phyloP scores from a whole-genome alignment of 2,888 invertebrate species.

The Noctua janthe region DNA sequence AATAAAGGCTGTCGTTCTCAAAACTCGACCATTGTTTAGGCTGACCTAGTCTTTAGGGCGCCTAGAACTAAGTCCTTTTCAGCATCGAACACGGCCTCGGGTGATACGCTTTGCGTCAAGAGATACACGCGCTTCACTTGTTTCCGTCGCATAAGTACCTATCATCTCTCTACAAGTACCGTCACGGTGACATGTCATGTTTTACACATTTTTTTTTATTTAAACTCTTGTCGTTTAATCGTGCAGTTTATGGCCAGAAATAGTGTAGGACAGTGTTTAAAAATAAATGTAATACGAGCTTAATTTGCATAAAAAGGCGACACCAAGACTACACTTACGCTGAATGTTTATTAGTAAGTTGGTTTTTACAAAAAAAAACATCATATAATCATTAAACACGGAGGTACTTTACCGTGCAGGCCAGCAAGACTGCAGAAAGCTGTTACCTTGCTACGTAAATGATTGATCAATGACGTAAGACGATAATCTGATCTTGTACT shows the following conservation, averaged over 20 bases:
- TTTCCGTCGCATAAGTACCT: background rate
- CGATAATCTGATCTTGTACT: conserved; percentile 20
- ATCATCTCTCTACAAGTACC: background rate
- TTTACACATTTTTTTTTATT: too few relatives aligned
- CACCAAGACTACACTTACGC: background rate
- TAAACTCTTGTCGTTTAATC: too few relatives aligned
- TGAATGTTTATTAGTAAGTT: background rate
- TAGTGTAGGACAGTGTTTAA: too few relatives aligned
- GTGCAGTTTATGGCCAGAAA: too few relatives aligned
- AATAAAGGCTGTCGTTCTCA: conserved; percentile 26
- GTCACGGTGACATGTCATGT: too few relatives aligned
- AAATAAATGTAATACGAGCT: too few relatives aligned
- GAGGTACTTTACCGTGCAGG: background rate
- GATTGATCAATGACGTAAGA: conserved; percentile 2
- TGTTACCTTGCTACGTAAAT: background rate
- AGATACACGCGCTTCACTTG: background rate
- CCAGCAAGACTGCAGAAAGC: background rate
- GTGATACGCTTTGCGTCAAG: background rate
- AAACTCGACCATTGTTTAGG: conserved; percentile 17
- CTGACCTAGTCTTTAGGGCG: background rate
- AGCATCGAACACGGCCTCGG: background rate
- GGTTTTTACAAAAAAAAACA: background rate
- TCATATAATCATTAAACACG: background rate
- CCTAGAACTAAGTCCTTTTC: background rate
- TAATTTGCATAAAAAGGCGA: background rate